A percentile compares a stretch with the other conserved stretches of the same genome.
Conservation (phyloP, 2,888 invertebrate genomes). For the Lepidocyrtinus sp. region DNA sequence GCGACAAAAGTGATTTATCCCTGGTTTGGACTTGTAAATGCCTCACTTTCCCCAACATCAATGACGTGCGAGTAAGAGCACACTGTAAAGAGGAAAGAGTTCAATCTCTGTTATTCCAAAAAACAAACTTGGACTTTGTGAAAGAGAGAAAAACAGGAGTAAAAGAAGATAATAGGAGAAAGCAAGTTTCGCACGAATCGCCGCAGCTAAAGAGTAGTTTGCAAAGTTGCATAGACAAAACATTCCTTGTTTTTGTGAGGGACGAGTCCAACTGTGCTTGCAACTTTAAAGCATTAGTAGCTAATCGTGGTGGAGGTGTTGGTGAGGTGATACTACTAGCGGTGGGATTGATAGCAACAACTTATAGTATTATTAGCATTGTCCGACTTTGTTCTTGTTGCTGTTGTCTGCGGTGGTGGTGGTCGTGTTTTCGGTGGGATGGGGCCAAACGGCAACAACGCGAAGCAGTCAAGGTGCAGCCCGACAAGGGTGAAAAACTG, state of each 20-base stretch:
- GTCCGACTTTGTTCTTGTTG: constrained; percentile 17
- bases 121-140: background rate
- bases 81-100: constrained; percentile 27
- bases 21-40: background rate
- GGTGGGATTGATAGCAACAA: constrained; percentile 7
- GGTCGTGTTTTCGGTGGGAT: constrained; percentile 36
- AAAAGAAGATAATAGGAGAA: constrained; percentile 23
- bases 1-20: constrained; percentile 1
- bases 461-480: constrained; percentile 55
- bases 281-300: background rate
- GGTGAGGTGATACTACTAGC: background rate
- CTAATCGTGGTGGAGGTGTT: background rate
- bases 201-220: constrained; percentile 18
- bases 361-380: background rate
- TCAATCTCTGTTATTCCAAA: constrained; percentile 22
- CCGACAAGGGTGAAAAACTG: constrained; percentile 70
- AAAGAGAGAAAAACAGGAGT: too few species aligned
- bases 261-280: background rate
- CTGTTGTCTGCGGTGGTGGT: background rate
- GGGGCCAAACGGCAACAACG: constrained; percentile 55
- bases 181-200: constrained; percentile 51
- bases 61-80: constrained; percentile 31
- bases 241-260: background rate
- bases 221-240: constrained; percentile 28
- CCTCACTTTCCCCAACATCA: background rate